Percentiles rank a stretch among this genome's conserved stretches.
Conservation (phyloP, 1,140 invertebrate species). For the Sycophila sp. region DNA sequence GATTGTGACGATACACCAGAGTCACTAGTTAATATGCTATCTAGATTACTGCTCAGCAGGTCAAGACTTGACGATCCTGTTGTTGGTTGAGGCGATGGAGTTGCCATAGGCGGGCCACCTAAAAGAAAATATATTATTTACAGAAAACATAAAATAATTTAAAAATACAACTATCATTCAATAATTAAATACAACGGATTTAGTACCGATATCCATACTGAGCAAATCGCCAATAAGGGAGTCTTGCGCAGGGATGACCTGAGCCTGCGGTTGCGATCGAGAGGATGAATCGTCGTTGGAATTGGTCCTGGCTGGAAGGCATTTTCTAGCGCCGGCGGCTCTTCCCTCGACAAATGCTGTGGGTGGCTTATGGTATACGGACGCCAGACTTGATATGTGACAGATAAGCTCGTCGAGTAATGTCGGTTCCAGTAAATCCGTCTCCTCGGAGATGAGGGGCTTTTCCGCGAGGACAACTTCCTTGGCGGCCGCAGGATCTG, state of each 20-base stretch:
- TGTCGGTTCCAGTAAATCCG: constrained; percentile 97
- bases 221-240: constrained; percentile 96
- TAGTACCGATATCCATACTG: constrained; percentile 90
- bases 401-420: constrained; percentile 98
- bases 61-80: constrained; percentile 83
- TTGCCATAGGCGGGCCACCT: constrained; percentile 66
- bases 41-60: constrained; percentile 74
- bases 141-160: neutral
- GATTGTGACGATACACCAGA: constrained; percentile 59
- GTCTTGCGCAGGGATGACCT: constrained; percentile 82
- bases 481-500: constrained; percentile 98
- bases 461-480: constrained; percentile 99
- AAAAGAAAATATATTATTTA: neutral
- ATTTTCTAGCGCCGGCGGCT: constrained; percentile 75
- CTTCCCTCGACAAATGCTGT: constrained; percentile 97
- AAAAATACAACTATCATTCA: neutral
- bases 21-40: constrained; percentile 47
- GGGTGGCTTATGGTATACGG: constrained; percentile 99
- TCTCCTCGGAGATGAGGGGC: constrained; percentile 99
- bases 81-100: constrained; percentile 62
- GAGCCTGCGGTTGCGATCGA: constrained; percentile 53
- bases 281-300: constrained; percentile 64
- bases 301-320: constrained; percentile 70
- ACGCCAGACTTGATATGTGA: constrained; percentile 98
- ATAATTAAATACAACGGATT: constrained; percentile 42